These are phyloP conservation scores for Steromphala cineraria DNA, from an alignment of 2,888 invertebrate species.

Conservation along the genomic window DNA sequence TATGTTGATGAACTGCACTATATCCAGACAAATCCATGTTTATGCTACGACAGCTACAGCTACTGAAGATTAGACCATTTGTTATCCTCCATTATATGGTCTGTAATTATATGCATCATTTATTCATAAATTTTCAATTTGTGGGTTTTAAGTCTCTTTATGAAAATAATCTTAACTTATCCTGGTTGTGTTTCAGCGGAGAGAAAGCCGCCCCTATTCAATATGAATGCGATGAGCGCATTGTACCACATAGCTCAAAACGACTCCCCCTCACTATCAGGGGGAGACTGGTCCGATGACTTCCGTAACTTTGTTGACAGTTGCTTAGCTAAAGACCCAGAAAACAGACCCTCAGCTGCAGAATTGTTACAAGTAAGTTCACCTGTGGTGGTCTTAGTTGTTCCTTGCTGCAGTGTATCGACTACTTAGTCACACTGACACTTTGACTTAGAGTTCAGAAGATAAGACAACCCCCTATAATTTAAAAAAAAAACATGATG, in stretches of 20 bases:
- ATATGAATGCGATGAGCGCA: slow-evolving; percentile 99
- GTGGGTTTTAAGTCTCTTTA: not conserved
- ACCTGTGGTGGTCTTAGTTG: not conserved
- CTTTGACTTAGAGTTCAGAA: too few relatives aligned
- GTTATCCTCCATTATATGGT: too few relatives aligned
- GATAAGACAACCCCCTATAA: too few relatives aligned
- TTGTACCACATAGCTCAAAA: slow-evolving; percentile 99
- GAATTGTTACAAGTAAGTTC: slow-evolving; percentile 81
- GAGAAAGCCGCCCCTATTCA: slow-evolving; percentile 97
- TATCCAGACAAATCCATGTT: too few relatives aligned
- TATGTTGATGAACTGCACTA: too few relatives aligned
- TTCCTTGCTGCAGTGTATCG: too few relatives aligned
- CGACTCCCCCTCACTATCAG: slow-evolving; percentile 90
- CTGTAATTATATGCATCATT: too few relatives aligned
- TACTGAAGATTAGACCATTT: too few relatives aligned
- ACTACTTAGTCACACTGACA: too few relatives aligned
- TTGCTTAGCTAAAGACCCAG: slow-evolving; percentile 94
- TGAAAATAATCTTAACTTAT: not conserved
- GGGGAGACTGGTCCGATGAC: slow-evolving; percentile 81
- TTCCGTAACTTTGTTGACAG: slow-evolving; percentile 96
- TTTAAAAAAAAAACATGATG: too few relatives aligned
- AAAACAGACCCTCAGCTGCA: slow-evolving; percentile 90
- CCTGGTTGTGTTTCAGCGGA: slow-evolving; percentile 82
- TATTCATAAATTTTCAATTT: too few relatives aligned
- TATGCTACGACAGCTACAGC: too few relatives aligned